phyloP scores from a whole-genome alignment of 2,113 vertebrate species.

The Nothoprocta perdicaria region DNA sequence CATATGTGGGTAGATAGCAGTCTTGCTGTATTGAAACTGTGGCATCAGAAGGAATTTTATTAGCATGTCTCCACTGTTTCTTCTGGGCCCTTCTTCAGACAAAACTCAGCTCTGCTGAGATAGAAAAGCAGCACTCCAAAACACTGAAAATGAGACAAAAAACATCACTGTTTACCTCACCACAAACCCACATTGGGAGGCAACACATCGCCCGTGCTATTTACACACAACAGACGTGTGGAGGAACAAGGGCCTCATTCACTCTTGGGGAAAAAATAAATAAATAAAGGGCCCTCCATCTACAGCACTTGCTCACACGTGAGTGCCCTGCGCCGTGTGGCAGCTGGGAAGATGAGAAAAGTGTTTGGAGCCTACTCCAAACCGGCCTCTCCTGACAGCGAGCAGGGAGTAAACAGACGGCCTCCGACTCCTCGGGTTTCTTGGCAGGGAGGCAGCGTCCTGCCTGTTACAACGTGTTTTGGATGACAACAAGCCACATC shows the following conservation, averaged over 20 bases:
- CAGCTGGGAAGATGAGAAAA: not conserved
- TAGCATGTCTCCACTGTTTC: not conserved
- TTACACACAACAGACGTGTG: not conserved
- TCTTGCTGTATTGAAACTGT: not conserved
- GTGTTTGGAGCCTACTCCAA: not conserved
- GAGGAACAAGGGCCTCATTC: not conserved
- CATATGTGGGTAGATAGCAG: not conserved
- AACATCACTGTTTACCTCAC: not conserved
- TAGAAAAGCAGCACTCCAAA: not conserved
- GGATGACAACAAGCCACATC: constrained; percentile 21
- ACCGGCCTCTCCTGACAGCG: not conserved
- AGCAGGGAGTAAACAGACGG: not conserved
- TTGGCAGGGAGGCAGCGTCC: not conserved
- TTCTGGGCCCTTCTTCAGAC: not conserved
- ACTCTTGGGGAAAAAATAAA: not conserved
- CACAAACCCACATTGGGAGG: not conserved
- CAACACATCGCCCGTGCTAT: not conserved
- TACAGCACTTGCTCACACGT: not conserved
- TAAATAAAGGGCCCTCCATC: not conserved
- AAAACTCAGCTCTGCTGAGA: not conserved
- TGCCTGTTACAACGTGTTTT: constrained; percentile 42
- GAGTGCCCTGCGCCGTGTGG: not conserved
- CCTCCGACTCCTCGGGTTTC: not conserved
- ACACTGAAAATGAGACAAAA: not conserved
- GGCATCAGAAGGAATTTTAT: not conserved